Evolutionary conservation across 1,140 invertebrate species (phyloP).

Genomic region (Arctopsyche grandis): DNA sequence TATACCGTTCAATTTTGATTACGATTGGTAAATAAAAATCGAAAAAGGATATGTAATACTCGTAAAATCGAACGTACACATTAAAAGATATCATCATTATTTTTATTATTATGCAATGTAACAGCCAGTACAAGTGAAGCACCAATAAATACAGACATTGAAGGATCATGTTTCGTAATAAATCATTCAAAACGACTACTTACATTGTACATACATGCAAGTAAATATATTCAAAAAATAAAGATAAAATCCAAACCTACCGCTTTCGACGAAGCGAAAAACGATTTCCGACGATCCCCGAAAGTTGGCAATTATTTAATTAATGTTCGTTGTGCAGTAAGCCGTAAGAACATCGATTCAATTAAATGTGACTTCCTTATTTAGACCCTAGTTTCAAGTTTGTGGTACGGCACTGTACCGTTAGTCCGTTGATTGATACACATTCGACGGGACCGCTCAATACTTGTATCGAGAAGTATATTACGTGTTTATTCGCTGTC

Average conservation of each 20-base stretch:
- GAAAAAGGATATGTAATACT: too few relatives aligned
- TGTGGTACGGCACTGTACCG: slow-evolving; percentile 7
- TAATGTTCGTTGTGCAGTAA: background rate
- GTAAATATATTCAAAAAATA: background rate
- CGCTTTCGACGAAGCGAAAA: too few relatives aligned
- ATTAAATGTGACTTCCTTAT: slow-evolving; percentile 26
- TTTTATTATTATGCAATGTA: too few relatives aligned
- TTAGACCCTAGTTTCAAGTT: slow-evolving; percentile 9
- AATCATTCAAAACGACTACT: background rate
- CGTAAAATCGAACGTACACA: too few relatives aligned
- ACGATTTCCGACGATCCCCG: too few relatives aligned
- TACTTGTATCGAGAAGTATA: background rate
- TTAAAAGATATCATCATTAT: too few relatives aligned
- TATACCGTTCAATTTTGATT: too few relatives aligned
- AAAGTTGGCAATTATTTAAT: too few relatives aligned
- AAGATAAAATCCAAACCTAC: too few relatives aligned
- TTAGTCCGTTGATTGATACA: background rate
- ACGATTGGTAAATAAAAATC: too few relatives aligned
- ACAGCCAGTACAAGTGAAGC: too few relatives aligned
- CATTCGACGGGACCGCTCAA: background rate
- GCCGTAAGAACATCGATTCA: background rate
- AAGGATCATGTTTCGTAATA: background rate
- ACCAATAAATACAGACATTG: background rate
- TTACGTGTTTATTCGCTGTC: background rate
- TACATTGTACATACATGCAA: background rate